phyloP scores from a whole-genome alignment of 2,888 invertebrate genomes.

The Ariolimax columbianus region DNA sequence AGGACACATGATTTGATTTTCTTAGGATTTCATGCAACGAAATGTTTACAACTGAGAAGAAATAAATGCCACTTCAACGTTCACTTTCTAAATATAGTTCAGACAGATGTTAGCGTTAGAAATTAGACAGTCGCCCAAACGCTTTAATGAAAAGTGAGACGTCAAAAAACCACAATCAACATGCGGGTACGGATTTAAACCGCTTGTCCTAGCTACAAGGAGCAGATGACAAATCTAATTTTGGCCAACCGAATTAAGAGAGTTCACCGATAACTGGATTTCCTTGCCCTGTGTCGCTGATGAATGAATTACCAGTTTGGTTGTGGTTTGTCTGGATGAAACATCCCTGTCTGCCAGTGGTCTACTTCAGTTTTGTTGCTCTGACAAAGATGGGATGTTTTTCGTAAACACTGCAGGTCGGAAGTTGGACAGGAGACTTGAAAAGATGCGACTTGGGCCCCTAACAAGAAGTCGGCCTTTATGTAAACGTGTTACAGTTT shows the following conservation, averaged over 20 bases:
- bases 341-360: not conserved
- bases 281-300: not conserved
- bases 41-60: not conserved
- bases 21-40: not conserved
- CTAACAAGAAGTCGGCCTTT: too few species aligned
- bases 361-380: slow-evolving; percentile 5
- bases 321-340: slow-evolving; percentile 7
- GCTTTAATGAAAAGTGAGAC: slow-evolving; percentile 27
- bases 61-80: not conserved
- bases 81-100: not conserved
- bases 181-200: not conserved
- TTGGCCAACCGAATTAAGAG: slow-evolving; percentile 14
- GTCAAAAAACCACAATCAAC: slow-evolving; percentile 7
- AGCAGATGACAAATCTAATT: slow-evolving; percentile 30
- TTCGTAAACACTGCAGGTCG: not conserved
- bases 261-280: slow-evolving; percentile 30
- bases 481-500: too few species aligned
- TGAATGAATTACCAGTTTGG: slow-evolving; percentile 7
- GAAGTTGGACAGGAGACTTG: not conserved
- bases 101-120: slow-evolving; percentile 20
- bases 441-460: not conserved
- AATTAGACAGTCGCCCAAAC: slow-evolving; percentile 7
- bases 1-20: too few species aligned
- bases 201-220: not conserved
- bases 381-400: not conserved